Evolutionary conservation across 2,113 vertebrate genomes (phyloP).

Genomic region (Phalacrocorax aristotelis): DNA sequence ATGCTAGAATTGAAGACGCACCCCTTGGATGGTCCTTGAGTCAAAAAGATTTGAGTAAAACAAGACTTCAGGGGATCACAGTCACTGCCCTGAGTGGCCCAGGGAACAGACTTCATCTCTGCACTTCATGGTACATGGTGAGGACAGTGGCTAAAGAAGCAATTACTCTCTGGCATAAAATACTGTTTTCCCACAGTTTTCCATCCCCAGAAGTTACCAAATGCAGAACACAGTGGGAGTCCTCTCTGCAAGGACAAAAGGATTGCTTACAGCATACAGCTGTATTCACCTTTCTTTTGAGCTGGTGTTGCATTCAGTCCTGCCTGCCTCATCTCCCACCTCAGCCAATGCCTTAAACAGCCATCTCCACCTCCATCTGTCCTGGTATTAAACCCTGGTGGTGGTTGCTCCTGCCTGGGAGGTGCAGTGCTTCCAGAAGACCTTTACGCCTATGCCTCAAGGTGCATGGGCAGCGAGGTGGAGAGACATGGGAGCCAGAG

Average conservation of each 20-base stretch:
- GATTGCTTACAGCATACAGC: background rate
- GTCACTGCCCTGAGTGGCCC: background rate
- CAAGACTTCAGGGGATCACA: background rate
- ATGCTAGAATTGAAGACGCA: background rate
- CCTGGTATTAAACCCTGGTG: background rate
- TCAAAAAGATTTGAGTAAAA: background rate
- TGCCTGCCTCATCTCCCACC: background rate
- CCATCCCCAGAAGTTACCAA: background rate
- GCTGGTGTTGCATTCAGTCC: background rate
- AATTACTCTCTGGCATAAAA: background rate
- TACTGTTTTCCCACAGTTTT: background rate
- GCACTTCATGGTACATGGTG: accelerated
- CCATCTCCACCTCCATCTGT: background rate
- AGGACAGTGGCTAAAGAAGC: background rate
- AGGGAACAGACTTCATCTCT: background rate
- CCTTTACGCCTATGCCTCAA: accelerated
- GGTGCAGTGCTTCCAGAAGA: background rate
- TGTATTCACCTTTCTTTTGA: background rate
- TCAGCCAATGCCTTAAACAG: background rate
- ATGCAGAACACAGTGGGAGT: background rate
- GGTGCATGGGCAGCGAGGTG: background rate
- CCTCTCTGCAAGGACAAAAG: background rate
- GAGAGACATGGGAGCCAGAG: background rate
- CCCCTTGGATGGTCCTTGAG: background rate
- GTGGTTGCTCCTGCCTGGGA: background rate